Evolutionary conservation across 2,888 invertebrate genomes (phyloP).

Genomic region (Augochlorella aurata): DNA sequence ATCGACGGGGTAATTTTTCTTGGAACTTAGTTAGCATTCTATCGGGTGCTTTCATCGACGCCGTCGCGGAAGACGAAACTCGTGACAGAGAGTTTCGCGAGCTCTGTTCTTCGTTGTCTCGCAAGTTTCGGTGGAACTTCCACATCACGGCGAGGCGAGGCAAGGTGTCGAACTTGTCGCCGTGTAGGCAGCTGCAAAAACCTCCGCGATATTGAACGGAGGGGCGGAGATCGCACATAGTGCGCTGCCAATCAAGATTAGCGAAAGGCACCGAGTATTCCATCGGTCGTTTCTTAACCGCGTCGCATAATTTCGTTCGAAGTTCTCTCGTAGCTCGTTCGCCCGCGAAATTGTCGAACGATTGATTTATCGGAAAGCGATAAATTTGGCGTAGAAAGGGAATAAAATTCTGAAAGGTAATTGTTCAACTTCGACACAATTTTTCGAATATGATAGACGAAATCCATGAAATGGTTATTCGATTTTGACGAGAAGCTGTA

Average conservation of each 20-base stretch:
- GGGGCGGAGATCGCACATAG: constrained; percentile 43
- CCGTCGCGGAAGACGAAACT: constrained; percentile 41
- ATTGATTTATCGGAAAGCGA: constrained; percentile 11
- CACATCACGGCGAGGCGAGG: constrained; percentile 43
- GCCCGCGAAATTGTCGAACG: constrained; percentile 19
- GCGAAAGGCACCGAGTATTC: constrained; percentile 31
- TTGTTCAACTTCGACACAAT: neutral
- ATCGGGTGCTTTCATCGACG: constrained; percentile 40
- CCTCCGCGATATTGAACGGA: constrained; percentile 42
- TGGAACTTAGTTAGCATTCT: constrained; percentile 18
- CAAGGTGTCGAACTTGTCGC: constrained; percentile 59
- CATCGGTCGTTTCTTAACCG: constrained; percentile 34
- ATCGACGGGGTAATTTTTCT: constrained; percentile 23
- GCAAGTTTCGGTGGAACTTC: constrained; percentile 61
- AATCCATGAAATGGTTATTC: neutral
- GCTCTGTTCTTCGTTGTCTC: constrained; percentile 57
- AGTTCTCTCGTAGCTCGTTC: constrained; percentile 38
- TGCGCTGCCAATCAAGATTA: constrained; percentile 67
- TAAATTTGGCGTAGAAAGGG: neutral
- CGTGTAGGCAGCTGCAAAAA: constrained; percentile 51
- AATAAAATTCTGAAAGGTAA: neutral
- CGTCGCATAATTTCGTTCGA: constrained; percentile 28
- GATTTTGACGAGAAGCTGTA: neutral
- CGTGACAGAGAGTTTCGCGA: constrained; percentile 56
- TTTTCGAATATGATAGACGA: neutral